Evolutionary conservation across 2,113 vertebrate genomes (phyloP), one percentile per base, ranked within the genome.

Genomic region (Cynocephalus volans): DNA sequence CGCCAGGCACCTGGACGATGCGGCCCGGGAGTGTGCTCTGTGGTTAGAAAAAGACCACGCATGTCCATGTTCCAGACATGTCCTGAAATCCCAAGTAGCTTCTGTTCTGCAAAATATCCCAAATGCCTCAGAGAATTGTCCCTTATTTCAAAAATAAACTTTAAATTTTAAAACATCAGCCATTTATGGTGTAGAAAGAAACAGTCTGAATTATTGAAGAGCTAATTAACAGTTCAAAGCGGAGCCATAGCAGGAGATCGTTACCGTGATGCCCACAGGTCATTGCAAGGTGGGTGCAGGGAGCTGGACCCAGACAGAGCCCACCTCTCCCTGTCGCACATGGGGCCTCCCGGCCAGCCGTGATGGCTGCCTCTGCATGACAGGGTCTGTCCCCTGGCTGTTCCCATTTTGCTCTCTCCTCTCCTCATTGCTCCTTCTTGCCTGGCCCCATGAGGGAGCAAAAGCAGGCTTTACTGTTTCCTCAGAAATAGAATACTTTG

Each of bases 61-160:
- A 1, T 1, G 0, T 6, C 65, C 31, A 0, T 5, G 45, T 5
- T 13, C 36, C 56, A 36, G 19, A 33, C 48, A 26, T 33, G 0
- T 14, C 9, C 2, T 1, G 45, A 60, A 70, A 67, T 18, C 76
- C 73, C 13, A 79, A 77, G 52, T 6, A 82, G 41, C 85, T 65
- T 80, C 72, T 8, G 0, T 50, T 86, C 60, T 58, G 1, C 0
- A 58, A 31, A 64, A 76, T 76, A 45, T 6, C 64, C 50, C 31
- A 77, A 60, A 83, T 14, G 26, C 83, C 88, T 81, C 36, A 3
- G 83, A 48, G 50, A 83, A 60, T 10, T 33, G 56, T 18, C 76
- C 88, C 52, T 96, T 60, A 52, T 84, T 90, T 94, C 64, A 76
- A 88, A 70, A 64, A 48, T 48, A 84, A 90, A 70, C 92, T 88